Conservation (phyloP, 2,797 vertebrate species). For the Rhynchonycteris naso region DNA sequence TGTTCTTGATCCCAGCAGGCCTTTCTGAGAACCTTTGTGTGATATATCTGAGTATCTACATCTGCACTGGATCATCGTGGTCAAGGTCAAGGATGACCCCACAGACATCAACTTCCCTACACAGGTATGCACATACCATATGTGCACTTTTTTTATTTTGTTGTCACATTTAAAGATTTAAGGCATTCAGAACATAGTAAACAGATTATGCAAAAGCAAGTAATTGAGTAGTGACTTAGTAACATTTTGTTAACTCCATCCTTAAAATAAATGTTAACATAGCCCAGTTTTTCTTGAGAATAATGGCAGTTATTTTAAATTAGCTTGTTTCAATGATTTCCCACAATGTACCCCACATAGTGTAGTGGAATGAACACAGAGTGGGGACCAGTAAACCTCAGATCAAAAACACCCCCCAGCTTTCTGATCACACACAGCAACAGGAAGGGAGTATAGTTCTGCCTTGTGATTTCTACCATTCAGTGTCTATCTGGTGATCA, state of each 20-base stretch:
- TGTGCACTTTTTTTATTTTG: slow-evolving; percentile 60
- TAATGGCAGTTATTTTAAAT: slow-evolving; percentile 61
- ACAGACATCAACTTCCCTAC: neutral
- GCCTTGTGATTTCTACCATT: neutral
- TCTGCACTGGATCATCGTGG: neutral
- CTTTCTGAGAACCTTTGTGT: neutral
- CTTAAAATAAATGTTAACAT: slow-evolving; percentile 61
- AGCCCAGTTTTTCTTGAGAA: slow-evolving; percentile 46
- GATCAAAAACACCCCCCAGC: neutral
- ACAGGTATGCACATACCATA: rapidly evolving
- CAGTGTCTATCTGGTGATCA: neutral
- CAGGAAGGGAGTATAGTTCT: rapidly evolving
- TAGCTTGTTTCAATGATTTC: slow-evolving; percentile 51
- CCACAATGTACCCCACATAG: neutral
- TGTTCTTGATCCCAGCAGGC: neutral
- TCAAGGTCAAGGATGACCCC: too few relatives aligned
- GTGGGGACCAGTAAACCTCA: neutral
- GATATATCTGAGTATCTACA: neutral
- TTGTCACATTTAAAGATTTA: slow-evolving; percentile 58
- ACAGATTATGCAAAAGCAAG: slow-evolving; percentile 63
- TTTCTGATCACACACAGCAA: neutral
- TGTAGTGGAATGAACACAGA: neutral
- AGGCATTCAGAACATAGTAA: slow-evolving; percentile 13
- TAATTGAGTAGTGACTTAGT: slow-evolving; percentile 47
- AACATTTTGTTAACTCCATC: slow-evolving; percentile 60